phyloP scores from a whole-genome alignment of 2,888 invertebrate species.

The Andricus curvator region DNA sequence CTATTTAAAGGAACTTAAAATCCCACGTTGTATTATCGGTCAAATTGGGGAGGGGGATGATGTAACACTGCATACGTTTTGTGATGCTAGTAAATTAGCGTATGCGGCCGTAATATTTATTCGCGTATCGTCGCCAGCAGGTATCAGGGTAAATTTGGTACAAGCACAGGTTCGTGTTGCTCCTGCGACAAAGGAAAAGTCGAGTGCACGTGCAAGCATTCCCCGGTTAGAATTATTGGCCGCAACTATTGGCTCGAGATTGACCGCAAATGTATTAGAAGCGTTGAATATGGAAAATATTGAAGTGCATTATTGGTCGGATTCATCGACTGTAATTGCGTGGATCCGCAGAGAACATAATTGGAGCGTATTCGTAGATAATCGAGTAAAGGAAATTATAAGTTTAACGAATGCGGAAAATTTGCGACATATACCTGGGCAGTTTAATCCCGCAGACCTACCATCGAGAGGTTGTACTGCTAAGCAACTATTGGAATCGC shows the following conservation, averaged over 20 bases:
- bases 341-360: constrained; percentile 52
- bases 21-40: constrained; percentile 29
- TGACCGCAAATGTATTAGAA: constrained; percentile 42
- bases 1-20: background rate
- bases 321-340: constrained; percentile 53
- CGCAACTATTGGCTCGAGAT: constrained; percentile 60
- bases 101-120: constrained; percentile 59
- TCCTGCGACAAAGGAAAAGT: constrained; percentile 57
- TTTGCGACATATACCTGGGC: too few relatives aligned
- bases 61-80: constrained; percentile 61
- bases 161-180: constrained; percentile 64
- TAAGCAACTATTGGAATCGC: too few relatives aligned
- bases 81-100: constrained; percentile 61
- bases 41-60: background rate
- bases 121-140: constrained; percentile 32
- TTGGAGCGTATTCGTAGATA: constrained; percentile 62
- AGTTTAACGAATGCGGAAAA: constrained; percentile 58
- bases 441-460: too few relatives aligned
- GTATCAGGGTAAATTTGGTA: constrained; percentile 48
- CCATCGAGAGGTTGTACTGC: too few relatives aligned
- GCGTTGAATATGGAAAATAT: constrained; percentile 33
- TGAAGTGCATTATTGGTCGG: constrained; percentile 59
- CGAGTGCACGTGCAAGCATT: constrained; percentile 52
- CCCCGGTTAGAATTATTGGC: constrained; percentile 66
- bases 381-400: constrained; percentile 62